Evolutionary conservation across 1,140 invertebrate species (phyloP).

Genomic region (Drosophila sproati): DNA sequence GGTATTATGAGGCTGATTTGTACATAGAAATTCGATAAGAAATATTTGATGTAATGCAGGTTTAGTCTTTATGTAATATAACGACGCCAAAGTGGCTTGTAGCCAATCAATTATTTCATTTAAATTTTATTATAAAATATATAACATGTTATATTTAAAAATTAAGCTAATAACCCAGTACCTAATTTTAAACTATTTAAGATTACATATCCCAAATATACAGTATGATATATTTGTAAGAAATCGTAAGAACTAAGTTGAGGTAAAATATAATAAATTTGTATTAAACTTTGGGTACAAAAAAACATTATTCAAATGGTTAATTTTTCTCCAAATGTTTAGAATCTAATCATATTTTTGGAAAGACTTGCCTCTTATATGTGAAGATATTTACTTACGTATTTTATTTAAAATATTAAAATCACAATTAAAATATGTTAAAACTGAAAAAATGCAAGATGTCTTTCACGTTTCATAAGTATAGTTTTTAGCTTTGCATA

Average conservation of each 20-base stretch:
- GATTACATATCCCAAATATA: conserved; percentile 37
- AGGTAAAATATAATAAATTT: too few species aligned
- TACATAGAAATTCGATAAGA: conserved; percentile 58
- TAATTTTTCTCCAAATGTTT: too few species aligned
- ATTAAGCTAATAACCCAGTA: conserved; percentile 20
- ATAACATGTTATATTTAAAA: conserved; percentile 27
- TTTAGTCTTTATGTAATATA: conserved; percentile 32
- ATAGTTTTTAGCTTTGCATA: too few species aligned
- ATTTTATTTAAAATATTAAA: too few species aligned
- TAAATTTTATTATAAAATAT: conserved; percentile 39
- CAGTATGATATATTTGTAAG: conserved; percentile 45
- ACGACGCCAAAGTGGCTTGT: conserved; percentile 68
- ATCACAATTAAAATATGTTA: too few species aligned
- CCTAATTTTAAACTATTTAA: conserved; percentile 53
- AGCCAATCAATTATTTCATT: conserved; percentile 49
- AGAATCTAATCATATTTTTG: too few species aligned
- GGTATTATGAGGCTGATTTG: conserved; percentile 70
- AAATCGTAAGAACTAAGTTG: conserved; percentile 1
- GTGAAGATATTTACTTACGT: too few species aligned
- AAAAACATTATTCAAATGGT: too few species aligned
- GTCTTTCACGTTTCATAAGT: too few species aligned
- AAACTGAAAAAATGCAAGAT: too few species aligned
- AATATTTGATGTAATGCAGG: background rate
- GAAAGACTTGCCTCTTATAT: too few species aligned
- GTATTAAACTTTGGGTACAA: too few species aligned